Evolutionary conservation across 2,113 vertebrate species (phyloP), one percentile per base, ranked within the genome.

Genomic region (Nothobranchius kuhntae): DNA sequence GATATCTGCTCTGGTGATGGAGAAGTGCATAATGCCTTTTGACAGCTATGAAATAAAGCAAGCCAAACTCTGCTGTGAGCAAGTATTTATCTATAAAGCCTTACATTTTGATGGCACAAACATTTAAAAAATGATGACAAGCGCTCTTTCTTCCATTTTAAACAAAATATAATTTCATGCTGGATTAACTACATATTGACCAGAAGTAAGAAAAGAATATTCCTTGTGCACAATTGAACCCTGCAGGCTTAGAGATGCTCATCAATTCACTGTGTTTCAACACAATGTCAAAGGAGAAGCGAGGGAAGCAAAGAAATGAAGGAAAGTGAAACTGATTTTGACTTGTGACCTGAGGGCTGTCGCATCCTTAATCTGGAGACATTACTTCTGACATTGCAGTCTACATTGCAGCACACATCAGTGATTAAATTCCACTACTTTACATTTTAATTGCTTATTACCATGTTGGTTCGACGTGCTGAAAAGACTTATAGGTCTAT

Each of bases 131-230:
- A 70, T 56, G 73, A 87, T 86, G 89, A 90, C 86, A 89, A 84
- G 86, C 61, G 13, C 55, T 81, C 70, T 77, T 66, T 71, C 83
- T 86, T 80, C 81, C 77, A 81, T 80, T 73, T 83, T 68, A 42
- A 87, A 88, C 86, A 88, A 91, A 92, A 88, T 84, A 91, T 87
- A 87, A 92, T 91, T 92, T 91, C 90, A 88, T 90, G 91, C 85
- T 83, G 89, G 86, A 91, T 92, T 91, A 92, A 86, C 72, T 81
- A 75, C 68, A 72, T 88, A 89, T 91, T 91, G 90, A 92, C 87
- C 87, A 86, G 78, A 77, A 84, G 77, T 80, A 85, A 84, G 71
- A 64, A 69, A 85, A 81, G 61, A 53, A 64, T 83, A 84, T 83
- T 89, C 68, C 88, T 42, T 65, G 40, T 75, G 64, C 68, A 73